These are phyloP conservation scores for Petrocephalus schoutedeni DNA, from an alignment of 2,797 vertebrate species.

Conservation along the genomic window DNA sequence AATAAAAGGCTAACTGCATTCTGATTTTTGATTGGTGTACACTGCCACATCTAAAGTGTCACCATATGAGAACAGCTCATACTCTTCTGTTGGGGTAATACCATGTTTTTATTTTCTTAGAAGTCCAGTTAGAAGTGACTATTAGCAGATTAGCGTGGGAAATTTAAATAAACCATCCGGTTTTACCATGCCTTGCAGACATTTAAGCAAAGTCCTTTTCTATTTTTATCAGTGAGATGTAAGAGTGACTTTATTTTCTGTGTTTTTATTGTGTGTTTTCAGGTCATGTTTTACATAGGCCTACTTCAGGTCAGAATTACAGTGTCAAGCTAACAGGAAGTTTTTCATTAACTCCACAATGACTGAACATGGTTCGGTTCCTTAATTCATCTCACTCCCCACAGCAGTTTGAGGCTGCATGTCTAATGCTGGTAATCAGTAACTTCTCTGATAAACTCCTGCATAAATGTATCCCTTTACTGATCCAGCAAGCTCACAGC, in stretches of 20 bases:
- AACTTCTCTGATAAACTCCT: not conserved
- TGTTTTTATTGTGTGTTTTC: not conserved
- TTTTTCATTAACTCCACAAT: not conserved
- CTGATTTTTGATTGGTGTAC: not conserved
- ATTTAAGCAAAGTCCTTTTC: not conserved
- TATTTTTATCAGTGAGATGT: not conserved
- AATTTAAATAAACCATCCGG: not conserved
- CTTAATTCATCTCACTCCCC: not conserved
- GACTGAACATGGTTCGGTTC: not conserved
- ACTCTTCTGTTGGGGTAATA: not conserved
- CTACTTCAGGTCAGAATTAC: not conserved
- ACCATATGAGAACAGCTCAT: not conserved
- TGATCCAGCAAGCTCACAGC: not conserved
- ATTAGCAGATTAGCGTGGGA: not conserved
- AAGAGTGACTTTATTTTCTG: not conserved
- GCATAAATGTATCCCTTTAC: not conserved
- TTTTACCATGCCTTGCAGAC: not conserved
- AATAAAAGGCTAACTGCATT: not conserved
- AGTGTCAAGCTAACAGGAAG: not conserved
- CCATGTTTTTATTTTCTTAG: not conserved
- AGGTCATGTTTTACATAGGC: not conserved
- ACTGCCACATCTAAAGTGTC: not conserved
- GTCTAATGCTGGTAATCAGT: not conserved
- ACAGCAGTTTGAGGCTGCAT: not conserved
- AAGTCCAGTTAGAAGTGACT: not conserved